phyloP scores from a whole-genome alignment of 2,888 invertebrate species.

The Heliconius ethilla region DNA sequence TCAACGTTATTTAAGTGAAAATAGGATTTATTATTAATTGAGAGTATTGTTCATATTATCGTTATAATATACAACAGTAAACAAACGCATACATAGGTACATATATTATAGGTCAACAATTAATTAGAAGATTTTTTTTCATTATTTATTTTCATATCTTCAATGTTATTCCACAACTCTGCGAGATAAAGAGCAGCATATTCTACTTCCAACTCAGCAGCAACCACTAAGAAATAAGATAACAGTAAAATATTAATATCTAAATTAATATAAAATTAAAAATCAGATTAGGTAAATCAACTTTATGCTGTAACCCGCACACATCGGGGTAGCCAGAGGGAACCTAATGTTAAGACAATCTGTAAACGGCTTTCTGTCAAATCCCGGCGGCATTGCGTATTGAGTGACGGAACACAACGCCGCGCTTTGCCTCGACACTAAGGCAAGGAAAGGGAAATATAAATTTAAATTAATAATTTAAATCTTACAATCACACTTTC shows the following conservation, averaged over 20 bases:
- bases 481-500: no score
- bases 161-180: constrained; percentile 58
- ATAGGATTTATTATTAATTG: not conserved
- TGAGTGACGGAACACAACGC: no score
- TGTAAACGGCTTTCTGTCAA: no score
- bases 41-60: not conserved
- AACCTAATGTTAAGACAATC: no score
- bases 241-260: not conserved
- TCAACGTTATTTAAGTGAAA: not conserved
- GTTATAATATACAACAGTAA: not conserved
- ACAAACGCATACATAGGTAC: not conserved
- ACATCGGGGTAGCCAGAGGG: no score
- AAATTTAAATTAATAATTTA: no score
- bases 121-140: constrained; percentile 7
- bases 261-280: no score
- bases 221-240: constrained; percentile 53
- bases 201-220: constrained; percentile 67
- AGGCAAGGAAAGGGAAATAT: no score
- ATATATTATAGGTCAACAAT: constrained; percentile 5
- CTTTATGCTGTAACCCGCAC: no score
- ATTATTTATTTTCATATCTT: constrained; percentile 50
- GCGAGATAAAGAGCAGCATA: constrained; percentile 63
- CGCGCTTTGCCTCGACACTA: no score
- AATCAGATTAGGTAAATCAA: no score
- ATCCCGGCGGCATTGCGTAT: no score